A percentile compares a stretch with the other conserved stretches of the same genome.
Conservation (phyloP, 23 tunicate genomes). For the Trididemnum nubilum region DNA sequence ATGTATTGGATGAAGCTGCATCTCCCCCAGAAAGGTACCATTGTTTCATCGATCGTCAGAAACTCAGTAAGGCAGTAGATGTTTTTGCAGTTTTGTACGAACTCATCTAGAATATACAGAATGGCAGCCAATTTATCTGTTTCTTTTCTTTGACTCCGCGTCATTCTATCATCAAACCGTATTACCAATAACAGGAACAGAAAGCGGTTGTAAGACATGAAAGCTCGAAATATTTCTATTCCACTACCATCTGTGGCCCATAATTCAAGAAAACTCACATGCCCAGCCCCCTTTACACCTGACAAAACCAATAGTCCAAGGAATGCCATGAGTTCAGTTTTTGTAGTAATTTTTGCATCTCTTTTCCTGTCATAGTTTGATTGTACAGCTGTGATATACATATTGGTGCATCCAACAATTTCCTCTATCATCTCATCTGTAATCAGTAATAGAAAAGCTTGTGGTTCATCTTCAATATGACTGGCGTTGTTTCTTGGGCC, state of each 20-base stretch:
- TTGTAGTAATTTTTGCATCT: conserved; percentile 14
- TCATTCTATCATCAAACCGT: conserved; percentile 28
- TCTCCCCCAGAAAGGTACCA: conserved; percentile 12
- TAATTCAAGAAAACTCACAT: conserved; percentile 16
- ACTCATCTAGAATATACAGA: conserved; percentile 20
- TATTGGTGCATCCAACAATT: conserved; percentile 11
- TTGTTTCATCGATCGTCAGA: conserved; percentile 4
- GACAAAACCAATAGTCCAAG: conserved; percentile 22
- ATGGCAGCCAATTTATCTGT: conserved; percentile 22
- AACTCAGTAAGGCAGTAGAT: conserved; percentile 13
- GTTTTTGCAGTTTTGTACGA: conserved; percentile 16
- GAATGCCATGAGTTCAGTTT: no score
- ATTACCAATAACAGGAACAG: conserved; percentile 21
- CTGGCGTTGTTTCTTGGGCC: conserved; percentile 16
- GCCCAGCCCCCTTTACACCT: conserved; percentile 19
- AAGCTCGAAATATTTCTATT: conserved; percentile 22
- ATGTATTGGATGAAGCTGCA: conserved; percentile 22
- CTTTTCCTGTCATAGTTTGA: conserved; percentile 21
- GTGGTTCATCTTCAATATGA: conserved; percentile 16
- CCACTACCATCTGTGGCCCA: conserved; percentile 34
- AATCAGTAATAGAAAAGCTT: conserved; percentile 22
- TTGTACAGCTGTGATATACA: conserved; percentile 10
- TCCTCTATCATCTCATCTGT: conserved; percentile 21
- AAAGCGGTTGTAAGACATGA: conserved; percentile 27
- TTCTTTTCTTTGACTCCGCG: conserved; percentile 22